phyloP scores from a whole-genome alignment of 2,888 invertebrate species.

The Mimachlamys varia region DNA sequence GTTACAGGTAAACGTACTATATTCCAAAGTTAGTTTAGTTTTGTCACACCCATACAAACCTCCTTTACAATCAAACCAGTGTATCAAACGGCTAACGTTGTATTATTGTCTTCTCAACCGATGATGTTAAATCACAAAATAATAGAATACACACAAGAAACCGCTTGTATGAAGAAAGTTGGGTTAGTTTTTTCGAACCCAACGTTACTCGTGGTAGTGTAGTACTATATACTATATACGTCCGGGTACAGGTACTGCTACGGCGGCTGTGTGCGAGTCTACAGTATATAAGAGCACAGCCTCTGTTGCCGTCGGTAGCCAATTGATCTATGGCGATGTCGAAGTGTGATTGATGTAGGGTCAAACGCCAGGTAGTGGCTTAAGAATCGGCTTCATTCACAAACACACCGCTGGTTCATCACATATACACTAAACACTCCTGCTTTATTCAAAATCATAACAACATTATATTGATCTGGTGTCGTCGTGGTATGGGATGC shows the following conservation, averaged over 20 bases:
- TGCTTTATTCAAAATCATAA: conserved; percentile 34
- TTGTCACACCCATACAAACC: neutral
- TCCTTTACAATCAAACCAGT: neutral
- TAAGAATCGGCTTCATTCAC: conserved; percentile 16
- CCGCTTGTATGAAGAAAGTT: neutral
- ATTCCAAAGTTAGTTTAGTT: neutral
- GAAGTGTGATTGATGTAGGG: conserved; percentile 26
- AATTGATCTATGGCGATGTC: conserved; percentile 18
- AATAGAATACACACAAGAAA: neutral
- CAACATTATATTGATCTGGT: conserved; percentile 15
- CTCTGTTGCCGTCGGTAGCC: neutral
- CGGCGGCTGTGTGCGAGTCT: neutral
- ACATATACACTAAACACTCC: conserved; percentile 23
- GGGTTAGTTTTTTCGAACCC: neutral
- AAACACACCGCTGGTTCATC: conserved; percentile 13
- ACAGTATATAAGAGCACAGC: neutral
- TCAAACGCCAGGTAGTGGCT: conserved; percentile 31
- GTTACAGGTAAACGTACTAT: neutral
- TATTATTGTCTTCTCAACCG: neutral
- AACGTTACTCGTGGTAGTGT: neutral
- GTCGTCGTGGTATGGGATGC: neutral
- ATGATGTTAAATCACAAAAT: neutral
- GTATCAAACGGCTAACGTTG: neutral
- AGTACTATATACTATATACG: neutral
- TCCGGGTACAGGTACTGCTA: neutral